These are phyloP conservation scores for Boloria euphrosyne DNA, from an alignment of 2,888 invertebrate genomes.

Conservation along the genomic window DNA sequence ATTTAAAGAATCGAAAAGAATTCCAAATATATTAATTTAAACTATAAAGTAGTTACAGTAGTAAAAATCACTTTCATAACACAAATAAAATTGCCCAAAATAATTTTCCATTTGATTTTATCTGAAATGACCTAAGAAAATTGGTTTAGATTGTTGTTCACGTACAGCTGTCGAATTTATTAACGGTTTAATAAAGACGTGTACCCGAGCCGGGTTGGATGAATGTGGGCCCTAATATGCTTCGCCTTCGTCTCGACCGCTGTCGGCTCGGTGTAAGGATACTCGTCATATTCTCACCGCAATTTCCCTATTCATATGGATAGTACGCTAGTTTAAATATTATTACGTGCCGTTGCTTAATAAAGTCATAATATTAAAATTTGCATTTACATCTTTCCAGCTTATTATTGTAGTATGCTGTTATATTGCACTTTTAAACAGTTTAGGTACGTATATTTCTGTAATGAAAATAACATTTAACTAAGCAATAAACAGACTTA, in stretches of 20 bases:
- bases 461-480: no score
- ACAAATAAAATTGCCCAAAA: neutral
- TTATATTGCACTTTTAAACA: neutral
- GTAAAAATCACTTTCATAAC: neutral
- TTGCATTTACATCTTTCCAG: constrained; percentile 22
- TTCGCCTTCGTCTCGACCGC: constrained; percentile 67
- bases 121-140: constrained; percentile 18
- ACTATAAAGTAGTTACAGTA: no score
- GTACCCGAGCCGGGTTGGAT: constrained; percentile 62
- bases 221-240: constrained; percentile 67
- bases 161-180: constrained; percentile 65
- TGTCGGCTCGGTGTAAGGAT: constrained; percentile 67
- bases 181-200: constrained; percentile 73
- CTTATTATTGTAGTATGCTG: constrained; percentile 3
- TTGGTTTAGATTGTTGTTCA: constrained; percentile 34
- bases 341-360: constrained; percentile 60
- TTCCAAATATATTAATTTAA: no score
- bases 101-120: neutral
- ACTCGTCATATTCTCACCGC: constrained; percentile 65
- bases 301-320: constrained; percentile 66
- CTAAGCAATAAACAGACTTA: no score
- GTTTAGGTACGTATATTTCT: neutral
- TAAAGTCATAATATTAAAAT: constrained; percentile 68
- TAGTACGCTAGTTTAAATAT: constrained; percentile 72
- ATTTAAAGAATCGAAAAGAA: no score